Conservation (phyloP, 2,888 invertebrate species). For the Adelphocoris suturalis region DNA sequence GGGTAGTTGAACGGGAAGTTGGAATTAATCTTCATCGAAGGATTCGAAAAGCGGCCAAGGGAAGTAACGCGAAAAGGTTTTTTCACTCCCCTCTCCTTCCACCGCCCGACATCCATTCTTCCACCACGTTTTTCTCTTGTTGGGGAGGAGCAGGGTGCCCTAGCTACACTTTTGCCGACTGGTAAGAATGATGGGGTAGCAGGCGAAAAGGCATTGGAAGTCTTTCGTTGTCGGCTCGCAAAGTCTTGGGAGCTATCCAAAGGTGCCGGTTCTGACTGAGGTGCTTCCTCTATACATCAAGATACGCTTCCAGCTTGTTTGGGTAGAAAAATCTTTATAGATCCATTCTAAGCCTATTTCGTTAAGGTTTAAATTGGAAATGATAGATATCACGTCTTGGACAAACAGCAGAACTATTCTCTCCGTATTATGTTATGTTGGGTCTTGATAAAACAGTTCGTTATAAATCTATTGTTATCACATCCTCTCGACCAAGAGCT, state of each 20-base stretch:
- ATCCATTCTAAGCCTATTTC: too few relatives aligned
- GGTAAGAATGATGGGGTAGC: constrained; percentile 42
- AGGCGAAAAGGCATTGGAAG: not conserved
- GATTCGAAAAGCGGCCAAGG: constrained; percentile 43
- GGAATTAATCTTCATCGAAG: constrained; percentile 52
- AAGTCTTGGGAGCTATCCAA: constrained; percentile 34
- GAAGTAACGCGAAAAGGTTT: constrained; percentile 41
- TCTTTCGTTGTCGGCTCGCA: constrained; percentile 27
- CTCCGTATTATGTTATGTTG: too few relatives aligned
- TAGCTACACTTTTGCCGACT: constrained; percentile 37
- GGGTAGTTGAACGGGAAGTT: constrained; percentile 43
- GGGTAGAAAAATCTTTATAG: too few relatives aligned
- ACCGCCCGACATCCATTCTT: constrained; percentile 11
- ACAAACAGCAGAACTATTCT: too few relatives aligned
- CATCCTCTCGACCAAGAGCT: too few relatives aligned
- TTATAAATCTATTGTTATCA: too few relatives aligned
- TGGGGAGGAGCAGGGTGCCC: not conserved
- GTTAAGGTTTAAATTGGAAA: too few relatives aligned
- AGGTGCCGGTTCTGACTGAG: not conserved
- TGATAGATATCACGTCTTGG: too few relatives aligned
- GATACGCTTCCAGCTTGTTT: not conserved
- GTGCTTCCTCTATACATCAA: not conserved
- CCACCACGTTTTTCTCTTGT: constrained; percentile 29
- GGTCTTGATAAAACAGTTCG: too few relatives aligned
- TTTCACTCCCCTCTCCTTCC: not conserved